Conservation (phyloP, 92 coral and sea anemone species). For the Porites lobata region DNA sequence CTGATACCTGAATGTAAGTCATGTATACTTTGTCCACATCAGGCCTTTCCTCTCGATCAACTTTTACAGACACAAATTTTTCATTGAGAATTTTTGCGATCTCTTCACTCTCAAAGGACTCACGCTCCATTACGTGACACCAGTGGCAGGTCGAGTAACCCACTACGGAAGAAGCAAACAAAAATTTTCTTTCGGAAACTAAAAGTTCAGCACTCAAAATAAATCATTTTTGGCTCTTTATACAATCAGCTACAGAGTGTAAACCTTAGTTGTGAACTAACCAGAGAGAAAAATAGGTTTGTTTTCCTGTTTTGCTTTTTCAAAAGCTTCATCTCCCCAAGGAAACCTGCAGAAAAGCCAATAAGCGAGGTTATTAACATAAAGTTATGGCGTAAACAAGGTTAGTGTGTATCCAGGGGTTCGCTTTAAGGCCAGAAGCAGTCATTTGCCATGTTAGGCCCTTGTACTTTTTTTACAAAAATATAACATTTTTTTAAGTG, state of each 20-base stretch:
- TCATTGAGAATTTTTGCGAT: conserved; percentile 92
- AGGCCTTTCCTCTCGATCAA: conserved; percentile 98
- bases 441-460: no score
- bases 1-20: conserved; percentile 92
- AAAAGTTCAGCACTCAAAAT: no score
- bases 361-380: background rate
- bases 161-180: conserved; percentile 48
- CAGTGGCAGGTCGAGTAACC: conserved; percentile 99
- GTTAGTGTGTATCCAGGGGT: no score
- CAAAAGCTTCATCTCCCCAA: conserved; percentile 99
- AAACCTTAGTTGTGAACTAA: conserved; percentile 8
- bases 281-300: conserved; percentile 97
- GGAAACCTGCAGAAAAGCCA: conserved; percentile 79
- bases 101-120: conserved; percentile 95
- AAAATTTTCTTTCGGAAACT: no score
- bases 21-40: conserved; percentile 98
- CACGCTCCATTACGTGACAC: conserved; percentile 99
- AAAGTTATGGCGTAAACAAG: no score
- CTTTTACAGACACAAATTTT: conserved; percentile 95
- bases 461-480: no score
- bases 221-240: background rate
- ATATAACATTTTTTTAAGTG: no score
- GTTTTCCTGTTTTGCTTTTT: conserved; percentile 88
- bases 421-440: no score
- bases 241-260: background rate